Evolutionary conservation across 2,113 vertebrate species (phyloP).

Genomic region (Pygoscelis adeliae): DNA sequence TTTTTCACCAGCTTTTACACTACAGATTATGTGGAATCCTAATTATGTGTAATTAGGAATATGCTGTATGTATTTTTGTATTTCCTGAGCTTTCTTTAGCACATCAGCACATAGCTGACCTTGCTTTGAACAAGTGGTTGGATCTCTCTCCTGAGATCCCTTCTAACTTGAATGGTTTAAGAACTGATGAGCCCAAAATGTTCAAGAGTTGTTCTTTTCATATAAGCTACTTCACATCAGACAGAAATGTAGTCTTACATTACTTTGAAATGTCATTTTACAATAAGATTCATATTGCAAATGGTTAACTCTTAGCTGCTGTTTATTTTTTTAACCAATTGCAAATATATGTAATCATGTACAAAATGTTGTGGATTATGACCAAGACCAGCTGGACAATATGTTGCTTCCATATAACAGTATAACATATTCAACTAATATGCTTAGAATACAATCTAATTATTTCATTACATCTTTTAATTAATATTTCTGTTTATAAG

Average conservation of each 20-base stretch:
- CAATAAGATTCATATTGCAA: not conserved
- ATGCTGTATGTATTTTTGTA: not conserved
- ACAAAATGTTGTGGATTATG: not conserved
- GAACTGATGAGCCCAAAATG: not conserved
- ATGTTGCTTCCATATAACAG: not conserved
- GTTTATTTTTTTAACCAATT: not conserved
- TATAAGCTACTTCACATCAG: not conserved
- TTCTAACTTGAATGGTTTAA: not conserved
- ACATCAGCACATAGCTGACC: not conserved
- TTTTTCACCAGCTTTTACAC: not conserved
- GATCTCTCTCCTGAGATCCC: not conserved
- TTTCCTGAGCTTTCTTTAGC: not conserved
- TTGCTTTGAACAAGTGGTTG: not conserved
- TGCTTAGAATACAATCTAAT: not conserved
- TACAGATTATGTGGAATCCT: not conserved
- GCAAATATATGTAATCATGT: not conserved
- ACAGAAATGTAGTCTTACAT: not conserved
- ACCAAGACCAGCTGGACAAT: not conserved
- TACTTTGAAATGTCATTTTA: not conserved
- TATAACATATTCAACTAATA: not conserved
- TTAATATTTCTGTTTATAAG: constrained; percentile 16
- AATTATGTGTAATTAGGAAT: not conserved
- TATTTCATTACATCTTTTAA: not conserved
- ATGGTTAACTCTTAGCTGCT: not conserved
- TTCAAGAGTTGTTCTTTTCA: not conserved